Percentiles rank a stretch among this genome's conserved stretches.
phyloP scores from a whole-genome alignment of 1,140 invertebrate genomes.

The Drosophila ohnishii region DNA sequence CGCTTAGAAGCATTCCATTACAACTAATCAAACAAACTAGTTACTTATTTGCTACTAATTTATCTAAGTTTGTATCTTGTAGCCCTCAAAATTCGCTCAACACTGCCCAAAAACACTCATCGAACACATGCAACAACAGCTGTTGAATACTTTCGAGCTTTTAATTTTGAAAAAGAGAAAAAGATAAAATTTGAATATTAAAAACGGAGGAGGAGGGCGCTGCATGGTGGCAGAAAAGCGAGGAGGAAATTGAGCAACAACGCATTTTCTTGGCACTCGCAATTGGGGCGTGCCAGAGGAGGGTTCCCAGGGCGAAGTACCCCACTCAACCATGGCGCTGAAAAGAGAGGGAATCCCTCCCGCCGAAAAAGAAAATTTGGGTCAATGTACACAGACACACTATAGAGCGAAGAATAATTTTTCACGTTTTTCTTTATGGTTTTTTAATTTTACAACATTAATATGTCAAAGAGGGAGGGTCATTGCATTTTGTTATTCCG shows the following conservation, averaged over 20 bases:
- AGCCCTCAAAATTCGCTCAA: not conserved
- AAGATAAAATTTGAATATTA: slow-evolving; percentile 77
- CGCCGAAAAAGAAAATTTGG: slow-evolving; percentile 35
- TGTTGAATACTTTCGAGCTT: slow-evolving; percentile 69
- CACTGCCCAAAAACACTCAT: slow-evolving; percentile 20
- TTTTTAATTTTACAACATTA: slow-evolving; percentile 65
- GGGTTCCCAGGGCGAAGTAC: slow-evolving; percentile 11
- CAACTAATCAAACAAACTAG: not conserved
- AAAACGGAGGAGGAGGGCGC: slow-evolving; percentile 47
- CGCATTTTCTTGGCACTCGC: slow-evolving; percentile 79
- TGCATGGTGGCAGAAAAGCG: slow-evolving; percentile 44
- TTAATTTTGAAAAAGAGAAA: slow-evolving; percentile 65
- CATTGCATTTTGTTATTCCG: slow-evolving; percentile 28
- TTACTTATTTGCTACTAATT: not conserved
- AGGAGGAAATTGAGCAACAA: slow-evolving; percentile 69
- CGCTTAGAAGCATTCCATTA: not conserved
- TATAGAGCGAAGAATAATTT: slow-evolving; percentile 35
- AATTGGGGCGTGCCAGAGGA: slow-evolving; percentile 65
- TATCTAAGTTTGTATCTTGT: not conserved
- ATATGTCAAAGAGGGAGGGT: slow-evolving; percentile 37
- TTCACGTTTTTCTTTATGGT: slow-evolving; percentile 66
- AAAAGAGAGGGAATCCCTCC: slow-evolving; percentile 21
- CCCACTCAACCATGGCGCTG: slow-evolving; percentile 42
- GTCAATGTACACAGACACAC: slow-evolving; percentile 51
- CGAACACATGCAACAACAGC: slow-evolving; percentile 41